Evolutionary conservation across 2,888 invertebrate genomes (phyloP).

Genomic region (Amblyteles armatorius): DNA sequence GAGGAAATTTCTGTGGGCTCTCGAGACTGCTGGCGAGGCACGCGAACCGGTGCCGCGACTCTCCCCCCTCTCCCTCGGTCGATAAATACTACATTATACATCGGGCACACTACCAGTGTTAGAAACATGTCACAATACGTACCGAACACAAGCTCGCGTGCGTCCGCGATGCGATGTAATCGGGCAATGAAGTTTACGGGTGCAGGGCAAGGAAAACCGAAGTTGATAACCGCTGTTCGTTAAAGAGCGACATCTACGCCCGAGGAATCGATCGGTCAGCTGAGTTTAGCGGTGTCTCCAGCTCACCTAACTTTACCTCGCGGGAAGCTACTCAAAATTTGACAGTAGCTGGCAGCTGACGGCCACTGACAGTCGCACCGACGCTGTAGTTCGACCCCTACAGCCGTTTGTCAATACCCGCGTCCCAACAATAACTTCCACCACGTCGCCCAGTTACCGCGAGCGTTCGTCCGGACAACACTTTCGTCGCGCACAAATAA

Average conservation of each 20-base stretch:
- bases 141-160: constrained; percentile 14
- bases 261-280: constrained; percentile 49
- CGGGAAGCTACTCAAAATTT: constrained; percentile 12
- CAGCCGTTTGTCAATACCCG: constrained; percentile 10
- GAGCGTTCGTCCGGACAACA: background rate
- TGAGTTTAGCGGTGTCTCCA: background rate
- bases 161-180: constrained; percentile 20
- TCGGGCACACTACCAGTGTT: constrained; percentile 11
- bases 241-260: constrained; percentile 48
- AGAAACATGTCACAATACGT: constrained; percentile 24
- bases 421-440: background rate
- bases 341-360: constrained; percentile 59
- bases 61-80: constrained; percentile 37
- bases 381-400: background rate
- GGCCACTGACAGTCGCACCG: constrained; percentile 45
- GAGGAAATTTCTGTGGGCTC: constrained; percentile 30
- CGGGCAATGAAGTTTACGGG: constrained; percentile 19
- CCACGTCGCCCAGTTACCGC: background rate
- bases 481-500: background rate
- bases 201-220: background rate
- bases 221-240: constrained; percentile 47
- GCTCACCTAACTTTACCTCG: constrained; percentile 20
- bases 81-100: constrained; percentile 49
- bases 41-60: constrained; percentile 42
- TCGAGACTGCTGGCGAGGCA: constrained; percentile 22